Conservation (phyloP, 2,797 vertebrate genomes). For the Gymnothorax reevesii region DNA sequence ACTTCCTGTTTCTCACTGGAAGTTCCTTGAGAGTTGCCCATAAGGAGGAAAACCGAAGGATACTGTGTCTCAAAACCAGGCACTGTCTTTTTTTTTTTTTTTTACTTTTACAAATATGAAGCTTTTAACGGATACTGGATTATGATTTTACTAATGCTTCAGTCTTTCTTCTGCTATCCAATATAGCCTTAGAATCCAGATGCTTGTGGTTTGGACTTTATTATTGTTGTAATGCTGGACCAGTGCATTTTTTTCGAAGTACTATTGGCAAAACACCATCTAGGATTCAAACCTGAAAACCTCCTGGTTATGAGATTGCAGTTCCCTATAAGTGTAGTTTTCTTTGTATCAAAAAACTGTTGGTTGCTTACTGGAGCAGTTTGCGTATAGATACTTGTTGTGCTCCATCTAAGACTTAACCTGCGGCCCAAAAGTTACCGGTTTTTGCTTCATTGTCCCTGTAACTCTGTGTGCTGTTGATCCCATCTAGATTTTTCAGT, state of each 20-base stretch:
- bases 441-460: background rate
- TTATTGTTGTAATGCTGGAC: background rate
- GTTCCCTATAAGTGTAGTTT: background rate
- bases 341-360: background rate
- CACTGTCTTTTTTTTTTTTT: background rate
- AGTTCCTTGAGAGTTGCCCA: background rate
- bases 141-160: background rate
- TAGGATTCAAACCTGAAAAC: background rate
- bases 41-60: background rate
- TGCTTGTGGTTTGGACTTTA: background rate
- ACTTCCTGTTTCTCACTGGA: conserved; percentile 12
- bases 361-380: background rate
- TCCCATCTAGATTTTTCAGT: background rate
- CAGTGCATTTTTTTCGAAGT: background rate
- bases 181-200: background rate
- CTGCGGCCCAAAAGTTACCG: too few relatives aligned
- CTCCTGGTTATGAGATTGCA: background rate
- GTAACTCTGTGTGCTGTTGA: background rate
- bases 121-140: background rate
- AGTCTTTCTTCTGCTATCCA: background rate
- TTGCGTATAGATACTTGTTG: background rate
- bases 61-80: background rate
- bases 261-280: background rate
- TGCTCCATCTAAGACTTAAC: background rate
- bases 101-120: background rate